Evolutionary conservation across 2,888 invertebrate species (phyloP).

Genomic region (Rapana venosa): DNA sequence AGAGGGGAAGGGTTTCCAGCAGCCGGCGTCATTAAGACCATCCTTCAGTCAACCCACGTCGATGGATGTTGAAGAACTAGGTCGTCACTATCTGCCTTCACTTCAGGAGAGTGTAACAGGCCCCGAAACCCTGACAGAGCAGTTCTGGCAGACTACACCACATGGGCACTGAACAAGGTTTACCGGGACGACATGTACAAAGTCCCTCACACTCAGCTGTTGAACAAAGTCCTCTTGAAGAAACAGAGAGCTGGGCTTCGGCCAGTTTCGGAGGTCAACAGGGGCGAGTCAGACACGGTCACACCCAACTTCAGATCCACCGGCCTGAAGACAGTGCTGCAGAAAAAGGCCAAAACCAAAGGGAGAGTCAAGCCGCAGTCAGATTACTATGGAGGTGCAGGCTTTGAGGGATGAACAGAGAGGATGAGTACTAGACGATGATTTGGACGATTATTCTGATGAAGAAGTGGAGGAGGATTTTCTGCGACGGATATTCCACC

Average conservation of each 20-base stretch:
- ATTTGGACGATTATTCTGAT: background rate
- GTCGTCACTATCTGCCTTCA: background rate
- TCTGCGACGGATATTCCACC: background rate
- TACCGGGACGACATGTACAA: conserved; percentile 58
- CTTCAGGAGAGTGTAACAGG: background rate
- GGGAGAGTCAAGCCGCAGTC: background rate
- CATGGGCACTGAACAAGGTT: background rate
- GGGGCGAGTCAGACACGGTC: background rate
- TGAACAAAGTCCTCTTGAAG: conserved; percentile 51
- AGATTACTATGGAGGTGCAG: background rate
- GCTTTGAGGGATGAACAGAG: background rate
- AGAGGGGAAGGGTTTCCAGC: background rate
- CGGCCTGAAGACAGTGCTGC: conserved; percentile 25
- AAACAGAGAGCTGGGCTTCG: conserved; percentile 50
- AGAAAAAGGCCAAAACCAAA: conserved; percentile 19
- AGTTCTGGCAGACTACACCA: background rate
- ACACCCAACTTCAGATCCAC: background rate
- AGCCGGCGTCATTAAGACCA: background rate
- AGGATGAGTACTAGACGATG: background rate
- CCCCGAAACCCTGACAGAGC: background rate
- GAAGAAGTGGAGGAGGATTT: background rate
- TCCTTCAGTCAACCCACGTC: background rate
- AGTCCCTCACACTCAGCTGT: conserved; percentile 52
- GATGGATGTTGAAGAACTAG: background rate
- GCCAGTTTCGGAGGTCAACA: background rate